Base-by-base conservation (phyloP, 2,797 vertebrate genomes). In the Melanotaenia parkinsoni region DNA sequence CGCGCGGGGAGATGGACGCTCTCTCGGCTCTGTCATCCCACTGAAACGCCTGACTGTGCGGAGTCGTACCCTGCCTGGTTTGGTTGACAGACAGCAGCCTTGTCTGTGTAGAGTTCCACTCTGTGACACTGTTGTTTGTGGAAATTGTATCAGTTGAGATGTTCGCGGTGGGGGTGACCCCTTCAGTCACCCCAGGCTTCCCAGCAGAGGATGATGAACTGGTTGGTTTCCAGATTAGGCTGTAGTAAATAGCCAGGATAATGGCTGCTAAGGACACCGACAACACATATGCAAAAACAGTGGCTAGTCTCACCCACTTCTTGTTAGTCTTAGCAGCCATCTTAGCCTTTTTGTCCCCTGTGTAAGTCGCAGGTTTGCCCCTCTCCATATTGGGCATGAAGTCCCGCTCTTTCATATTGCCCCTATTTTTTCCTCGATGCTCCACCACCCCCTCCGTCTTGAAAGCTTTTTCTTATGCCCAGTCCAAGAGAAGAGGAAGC, bases 291-390 rank as follows among this genome's bases (percentile, higher is more conserved):
- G 97, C 98, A 89, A 99, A 96, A 73, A 99, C 98, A 54, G 98
- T 99, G 93, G 98, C 98, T 77, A 99, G 90, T 93, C 98, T 96
- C 92, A 99, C 97, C 98, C 98, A 99, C 94, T 99, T 98, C 95
- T 98, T 97, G 94, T 99, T 99, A 87, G 97, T 99, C 94, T 98
- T 99, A 94, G 98, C 97, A 93, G 97, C 97, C 97, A 99, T 98
- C 93, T 97, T 98, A 87, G 98, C 98, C 96, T 99, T 99, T 94
- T 99, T 99, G 94, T 99, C 98, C 94, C 98, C 98, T 50, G 97
- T 99, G 86, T 98, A 99, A 82, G 97, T 98, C 82, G 98, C 97
- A 89, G 97, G 97, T 92, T 98, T 99, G 91, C 97, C 97, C 95
- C 96, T 95, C 94, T 98, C 98, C 95, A 95, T 95, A 85, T 95